Percentiles rank a stretch among this genome's conserved stretches.
These are phyloP conservation scores for Eupithecia abbreviata DNA, from an alignment of 2,888 invertebrate genomes.

Conservation along the genomic window DNA sequence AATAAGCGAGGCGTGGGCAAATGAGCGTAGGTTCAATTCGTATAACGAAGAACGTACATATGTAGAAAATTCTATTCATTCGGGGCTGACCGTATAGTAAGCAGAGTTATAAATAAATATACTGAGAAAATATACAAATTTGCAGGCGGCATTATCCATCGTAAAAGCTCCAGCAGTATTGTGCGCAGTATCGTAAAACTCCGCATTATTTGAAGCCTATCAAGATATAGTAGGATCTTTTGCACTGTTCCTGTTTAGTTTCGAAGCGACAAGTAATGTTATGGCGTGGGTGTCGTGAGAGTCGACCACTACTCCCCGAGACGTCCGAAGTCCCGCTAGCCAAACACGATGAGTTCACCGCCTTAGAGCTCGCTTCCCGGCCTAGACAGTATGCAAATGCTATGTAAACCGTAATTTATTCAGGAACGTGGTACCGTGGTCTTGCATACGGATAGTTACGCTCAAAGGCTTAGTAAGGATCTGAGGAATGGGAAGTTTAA, in stretches of 20 bases:
- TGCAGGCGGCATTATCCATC: background rate
- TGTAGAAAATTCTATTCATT: constrained; percentile 6
- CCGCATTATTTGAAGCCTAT: background rate
- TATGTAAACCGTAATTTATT: constrained; percentile 40
- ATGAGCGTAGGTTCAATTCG: constrained; percentile 23
- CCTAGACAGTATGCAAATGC: constrained; percentile 41
- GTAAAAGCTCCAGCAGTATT: background rate
- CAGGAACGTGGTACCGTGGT: constrained; percentile 35
- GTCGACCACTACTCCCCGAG: constrained; percentile 34
- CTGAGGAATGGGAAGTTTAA: constrained; percentile 24
- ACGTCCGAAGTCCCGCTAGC: constrained; percentile 61
- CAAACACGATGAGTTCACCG: constrained; percentile 66
- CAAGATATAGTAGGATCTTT: background rate
- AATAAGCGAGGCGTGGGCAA: constrained; percentile 37
- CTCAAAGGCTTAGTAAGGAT: constrained; percentile 33
- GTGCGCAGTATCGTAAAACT: background rate
- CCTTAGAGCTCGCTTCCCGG: constrained; percentile 25
- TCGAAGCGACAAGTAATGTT: constrained; percentile 5
- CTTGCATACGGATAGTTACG: constrained; percentile 22
- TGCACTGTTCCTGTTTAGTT: background rate
- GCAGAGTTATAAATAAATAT: constrained; percentile 10
- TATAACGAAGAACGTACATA: background rate
- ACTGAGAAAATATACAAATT: background rate
- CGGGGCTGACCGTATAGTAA: constrained; percentile 9
- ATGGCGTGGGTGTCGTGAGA: constrained; percentile 38